Percentiles rank a stretch among this genome's conserved stretches.
Evolutionary conservation across 2,888 invertebrate genomes (phyloP).

Genomic region (Bibio marci): DNA sequence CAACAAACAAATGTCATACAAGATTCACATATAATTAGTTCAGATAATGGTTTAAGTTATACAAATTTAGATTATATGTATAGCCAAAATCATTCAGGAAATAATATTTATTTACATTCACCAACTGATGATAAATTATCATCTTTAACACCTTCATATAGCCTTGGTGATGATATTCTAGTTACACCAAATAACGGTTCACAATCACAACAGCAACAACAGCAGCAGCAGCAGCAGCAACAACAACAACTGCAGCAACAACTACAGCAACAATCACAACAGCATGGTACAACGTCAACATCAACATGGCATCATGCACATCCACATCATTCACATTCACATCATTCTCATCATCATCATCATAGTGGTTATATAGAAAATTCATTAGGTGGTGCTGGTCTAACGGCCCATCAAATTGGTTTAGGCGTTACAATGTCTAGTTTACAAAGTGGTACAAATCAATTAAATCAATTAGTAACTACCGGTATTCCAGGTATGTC

Average conservation of each 20-base stretch:
- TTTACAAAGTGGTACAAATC: slow-evolving; percentile 12
- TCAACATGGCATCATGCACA: slow-evolving; percentile 19
- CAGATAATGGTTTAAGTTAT: slow-evolving; percentile 75
- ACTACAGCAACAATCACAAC: slow-evolving; percentile 16
- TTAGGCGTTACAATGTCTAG: slow-evolving; percentile 7
- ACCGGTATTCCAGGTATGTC: neutral
- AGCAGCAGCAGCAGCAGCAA: slow-evolving; percentile 17
- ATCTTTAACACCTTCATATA: slow-evolving; percentile 39
- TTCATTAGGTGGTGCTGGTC: slow-evolving; percentile 7
- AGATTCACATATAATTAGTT: slow-evolving; percentile 54
- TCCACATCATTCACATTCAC: slow-evolving; percentile 22
- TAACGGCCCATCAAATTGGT: slow-evolving; percentile 12
- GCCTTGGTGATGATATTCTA: slow-evolving; percentile 10
- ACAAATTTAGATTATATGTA: slow-evolving; percentile 68
- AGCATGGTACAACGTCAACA: slow-evolving; percentile 10
- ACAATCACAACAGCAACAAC: neutral
- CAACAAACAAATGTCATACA: slow-evolving; percentile 14
- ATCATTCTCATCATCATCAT: slow-evolving; percentile 17
- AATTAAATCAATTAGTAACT: slow-evolving; percentile 7
- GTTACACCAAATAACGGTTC: neutral
- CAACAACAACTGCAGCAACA: slow-evolving; percentile 20
- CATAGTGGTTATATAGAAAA: slow-evolving; percentile 12
- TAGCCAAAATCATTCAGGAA: slow-evolving; percentile 32
- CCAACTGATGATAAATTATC: slow-evolving; percentile 32
- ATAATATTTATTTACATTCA: slow-evolving; percentile 21